Percentiles rank a stretch among this genome's conserved stretches.
Evolutionary conservation across 2,797 vertebrate genomes (phyloP).

Genomic region (Crocodylus rhombifer): DNA sequence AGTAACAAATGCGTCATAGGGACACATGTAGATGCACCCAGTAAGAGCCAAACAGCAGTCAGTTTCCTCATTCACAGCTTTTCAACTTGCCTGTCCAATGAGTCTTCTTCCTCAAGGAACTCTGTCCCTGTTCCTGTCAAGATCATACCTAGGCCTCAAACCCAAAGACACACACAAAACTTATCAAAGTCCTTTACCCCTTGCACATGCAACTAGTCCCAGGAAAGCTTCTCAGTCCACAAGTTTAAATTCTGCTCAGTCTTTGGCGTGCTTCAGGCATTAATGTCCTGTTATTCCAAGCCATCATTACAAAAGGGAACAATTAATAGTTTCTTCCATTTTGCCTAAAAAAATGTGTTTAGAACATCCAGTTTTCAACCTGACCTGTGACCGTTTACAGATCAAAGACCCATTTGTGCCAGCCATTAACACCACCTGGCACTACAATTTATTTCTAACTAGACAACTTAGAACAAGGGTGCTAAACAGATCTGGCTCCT

Average conservation of each 20-base stretch:
- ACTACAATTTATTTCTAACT: not conserved
- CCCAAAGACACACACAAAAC: too few species aligned
- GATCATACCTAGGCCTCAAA: not conserved
- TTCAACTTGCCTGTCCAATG: not conserved
- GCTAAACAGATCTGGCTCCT: too few species aligned
- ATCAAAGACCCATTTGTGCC: constrained; percentile 29
- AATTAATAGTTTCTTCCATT: constrained; percentile 34
- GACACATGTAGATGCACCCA: not conserved
- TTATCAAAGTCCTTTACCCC: not conserved
- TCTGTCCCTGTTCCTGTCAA: not conserved
- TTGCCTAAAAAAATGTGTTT: constrained; percentile 52
- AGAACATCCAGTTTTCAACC: constrained; percentile 40
- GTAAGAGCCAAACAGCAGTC: not conserved
- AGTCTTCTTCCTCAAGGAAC: constrained; percentile 5
- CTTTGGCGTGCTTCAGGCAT: not conserved
- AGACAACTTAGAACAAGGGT: not conserved
- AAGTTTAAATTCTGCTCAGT: not conserved
- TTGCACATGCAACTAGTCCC: not conserved
- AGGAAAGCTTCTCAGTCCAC: not conserved
- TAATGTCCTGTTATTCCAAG: not conserved
- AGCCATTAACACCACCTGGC: constrained; percentile 25
- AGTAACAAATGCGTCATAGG: too few species aligned
- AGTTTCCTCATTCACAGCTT: not conserved
- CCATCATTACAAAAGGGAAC: not conserved
- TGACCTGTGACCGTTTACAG: constrained; percentile 17